phyloP scores from a whole-genome alignment of 2,797 vertebrate species.

The Stomatorhinus walkeri region DNA sequence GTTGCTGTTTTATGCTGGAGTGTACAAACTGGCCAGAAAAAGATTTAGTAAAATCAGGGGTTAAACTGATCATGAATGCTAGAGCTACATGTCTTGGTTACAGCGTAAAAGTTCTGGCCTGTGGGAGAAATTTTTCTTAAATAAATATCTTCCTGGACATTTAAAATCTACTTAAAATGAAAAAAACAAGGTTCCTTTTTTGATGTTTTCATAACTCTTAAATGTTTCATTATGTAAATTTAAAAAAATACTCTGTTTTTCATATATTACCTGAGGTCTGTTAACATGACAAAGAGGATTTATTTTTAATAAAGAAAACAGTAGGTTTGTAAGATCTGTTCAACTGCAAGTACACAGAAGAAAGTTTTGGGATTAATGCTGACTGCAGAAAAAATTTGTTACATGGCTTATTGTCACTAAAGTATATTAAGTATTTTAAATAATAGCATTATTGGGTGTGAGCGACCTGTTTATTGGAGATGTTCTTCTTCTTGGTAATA shows the following conservation, averaged over 20 bases:
- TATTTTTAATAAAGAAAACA: background rate
- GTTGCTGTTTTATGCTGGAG: background rate
- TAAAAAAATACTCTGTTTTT: background rate
- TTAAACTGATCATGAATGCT: background rate
- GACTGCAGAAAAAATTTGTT: background rate
- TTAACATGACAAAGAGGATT: background rate
- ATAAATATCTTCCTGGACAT: background rate
- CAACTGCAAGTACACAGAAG: background rate
- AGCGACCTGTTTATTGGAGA: background rate
- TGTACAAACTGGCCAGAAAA: background rate
- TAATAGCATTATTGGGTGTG: background rate
- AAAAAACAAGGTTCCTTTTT: background rate
- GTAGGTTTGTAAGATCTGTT: background rate
- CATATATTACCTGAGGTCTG: background rate
- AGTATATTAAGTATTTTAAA: background rate
- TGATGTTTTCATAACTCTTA: background rate
- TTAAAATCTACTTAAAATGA: background rate
- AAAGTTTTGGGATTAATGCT: background rate
- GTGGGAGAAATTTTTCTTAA: background rate
- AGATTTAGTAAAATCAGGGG: background rate
- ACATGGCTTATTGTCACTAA: background rate
- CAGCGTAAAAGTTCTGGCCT: background rate
- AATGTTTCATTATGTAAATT: background rate
- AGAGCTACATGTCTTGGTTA: background rate
- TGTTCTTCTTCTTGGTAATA: background rate